A percentile compares a stretch with the other conserved stretches of the same genome.
Evolutionary conservation across 2,797 vertebrate species (phyloP).

Genomic region (Notolabrus celidotus): DNA sequence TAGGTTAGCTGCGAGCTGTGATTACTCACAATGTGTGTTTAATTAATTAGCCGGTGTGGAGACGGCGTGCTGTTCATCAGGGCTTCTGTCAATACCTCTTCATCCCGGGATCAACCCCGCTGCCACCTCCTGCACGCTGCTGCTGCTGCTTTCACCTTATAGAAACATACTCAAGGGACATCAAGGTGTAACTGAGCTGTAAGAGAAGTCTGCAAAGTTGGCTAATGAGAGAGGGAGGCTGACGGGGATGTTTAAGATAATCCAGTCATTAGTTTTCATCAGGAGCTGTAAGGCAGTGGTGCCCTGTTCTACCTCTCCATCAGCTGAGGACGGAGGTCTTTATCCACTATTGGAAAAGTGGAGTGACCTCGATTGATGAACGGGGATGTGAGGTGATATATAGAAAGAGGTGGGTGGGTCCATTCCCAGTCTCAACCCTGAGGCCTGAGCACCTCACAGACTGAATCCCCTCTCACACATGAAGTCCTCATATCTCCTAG

Average conservation of each 20-base stretch:
- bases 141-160: slow-evolving; percentile 40
- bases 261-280: too few species aligned
- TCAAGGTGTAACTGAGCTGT: not conserved
- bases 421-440: too few species aligned
- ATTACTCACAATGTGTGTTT: slow-evolving; percentile 80
- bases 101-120: slow-evolving; percentile 55
- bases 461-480: too few species aligned
- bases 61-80: slow-evolving; percentile 71
- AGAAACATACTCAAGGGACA: slow-evolving; percentile 33
- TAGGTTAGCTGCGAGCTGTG: slow-evolving; percentile 73
- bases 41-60: slow-evolving; percentile 82
- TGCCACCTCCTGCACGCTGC: slow-evolving; percentile 39
- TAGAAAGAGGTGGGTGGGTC: too few species aligned
- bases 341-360: too few species aligned
- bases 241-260: not conserved
- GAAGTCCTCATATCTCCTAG: too few species aligned
- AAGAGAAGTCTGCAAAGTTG: slow-evolving; percentile 9
- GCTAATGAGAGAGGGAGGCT: slow-evolving; percentile 9
- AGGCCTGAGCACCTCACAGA: too few species aligned
- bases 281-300: too few species aligned
- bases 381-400: too few species aligned
- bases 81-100: slow-evolving; percentile 75
- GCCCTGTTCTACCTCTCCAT: too few species aligned
- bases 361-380: too few species aligned
- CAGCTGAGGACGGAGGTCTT: too few species aligned